Base-by-base conservation (phyloP, 2,113 vertebrate genomes). In the Nothoprocta perdicaria region DNA sequence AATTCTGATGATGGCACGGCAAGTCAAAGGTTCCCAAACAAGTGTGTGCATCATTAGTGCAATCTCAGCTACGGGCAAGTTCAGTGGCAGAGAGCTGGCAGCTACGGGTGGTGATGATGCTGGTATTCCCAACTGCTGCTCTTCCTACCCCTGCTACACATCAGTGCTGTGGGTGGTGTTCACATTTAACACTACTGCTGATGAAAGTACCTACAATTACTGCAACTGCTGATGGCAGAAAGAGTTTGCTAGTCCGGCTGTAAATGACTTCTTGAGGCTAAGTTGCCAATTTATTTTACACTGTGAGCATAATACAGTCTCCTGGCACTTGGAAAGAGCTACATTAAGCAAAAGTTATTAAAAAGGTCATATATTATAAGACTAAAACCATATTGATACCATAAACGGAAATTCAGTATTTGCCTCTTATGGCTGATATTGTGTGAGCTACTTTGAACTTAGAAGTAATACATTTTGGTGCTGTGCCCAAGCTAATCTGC, bases 141-240 rank as follows among this genome's bases (percentile, higher is more conserved):
- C 77, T 27, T 26, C 53, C 29, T 57, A 10, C 73, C 6, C 63
- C 73, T 46, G 77, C 91, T 77, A 53, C 93, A 58, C 89, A 87
- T 92, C 93, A 77, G 50, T 91, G 91, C 94, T 96, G 94, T 89
- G 92, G 91, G 86, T 85, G 84, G 87, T 74, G 92, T 96, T 93
- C 94, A 95, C 93, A 92, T 84, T 93, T 92, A 93, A 93, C 91
- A 87, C 79, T 84, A 5, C 67, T 92, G 95, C 89, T 96, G 94
- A 92, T 93, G 67, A 87, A 94, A 95, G 87, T 95, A 94, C 94
- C 95, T 96, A 89, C 93, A 95, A 94, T 96, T 94, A 94, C 93
- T 87, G 35, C 95, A 92, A 91, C 63, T 92, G 93, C 95, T 93
- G 89, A 94, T 93, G 84, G 84, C 87, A 94, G 81, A 86, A 61